These are phyloP conservation scores for Perca fluviatilis DNA, from an alignment of 2,113 vertebrate species.

Conservation along the genomic window DNA sequence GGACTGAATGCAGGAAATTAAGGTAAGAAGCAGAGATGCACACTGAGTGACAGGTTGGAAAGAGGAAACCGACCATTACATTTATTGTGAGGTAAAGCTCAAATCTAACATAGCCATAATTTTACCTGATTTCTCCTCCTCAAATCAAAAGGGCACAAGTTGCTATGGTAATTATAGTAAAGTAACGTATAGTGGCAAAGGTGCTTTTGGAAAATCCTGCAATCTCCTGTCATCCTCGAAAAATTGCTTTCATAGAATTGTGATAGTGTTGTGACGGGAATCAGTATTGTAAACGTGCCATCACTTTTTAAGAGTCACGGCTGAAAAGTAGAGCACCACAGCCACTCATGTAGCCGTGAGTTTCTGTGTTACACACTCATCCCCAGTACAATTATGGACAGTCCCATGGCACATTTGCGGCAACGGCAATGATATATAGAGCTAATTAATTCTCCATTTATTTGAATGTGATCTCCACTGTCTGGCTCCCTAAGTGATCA, in stretches of 20 bases:
- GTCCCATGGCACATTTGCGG: slow-evolving; percentile 21
- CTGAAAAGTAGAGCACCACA: slow-evolving; percentile 22
- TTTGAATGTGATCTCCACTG: slow-evolving; percentile 48
- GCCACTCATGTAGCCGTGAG: neutral
- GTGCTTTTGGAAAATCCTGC: slow-evolving; percentile 16
- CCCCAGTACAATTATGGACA: neutral
- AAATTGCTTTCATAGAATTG: slow-evolving; percentile 5
- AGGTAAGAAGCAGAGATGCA: slow-evolving; percentile 1
- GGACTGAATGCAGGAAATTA: slow-evolving; percentile 22
- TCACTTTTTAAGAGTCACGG: slow-evolving; percentile 2
- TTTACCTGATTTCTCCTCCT: slow-evolving; percentile 54
- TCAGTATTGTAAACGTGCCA: slow-evolving; percentile 2
- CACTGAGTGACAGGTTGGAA: slow-evolving; percentile 4
- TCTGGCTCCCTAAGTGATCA: slow-evolving; percentile 31
- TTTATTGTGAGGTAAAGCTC: slow-evolving; percentile 48
- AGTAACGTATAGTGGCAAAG: slow-evolving; percentile 12
- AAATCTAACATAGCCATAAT: slow-evolving; percentile 27
- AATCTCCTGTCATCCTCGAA: neutral
- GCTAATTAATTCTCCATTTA: slow-evolving; percentile 54
- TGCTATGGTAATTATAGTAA: slow-evolving; percentile 72
- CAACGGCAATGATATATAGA: slow-evolving; percentile 53
- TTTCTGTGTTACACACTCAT: slow-evolving; percentile 11
- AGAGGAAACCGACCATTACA: slow-evolving; percentile 31
- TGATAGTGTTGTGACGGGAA: slow-evolving; percentile 8
- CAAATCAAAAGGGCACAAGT: slow-evolving; percentile 52